Evolutionary conservation across 2,888 invertebrate genomes (phyloP).

Genomic region (Tetranychus truncatus): DNA sequence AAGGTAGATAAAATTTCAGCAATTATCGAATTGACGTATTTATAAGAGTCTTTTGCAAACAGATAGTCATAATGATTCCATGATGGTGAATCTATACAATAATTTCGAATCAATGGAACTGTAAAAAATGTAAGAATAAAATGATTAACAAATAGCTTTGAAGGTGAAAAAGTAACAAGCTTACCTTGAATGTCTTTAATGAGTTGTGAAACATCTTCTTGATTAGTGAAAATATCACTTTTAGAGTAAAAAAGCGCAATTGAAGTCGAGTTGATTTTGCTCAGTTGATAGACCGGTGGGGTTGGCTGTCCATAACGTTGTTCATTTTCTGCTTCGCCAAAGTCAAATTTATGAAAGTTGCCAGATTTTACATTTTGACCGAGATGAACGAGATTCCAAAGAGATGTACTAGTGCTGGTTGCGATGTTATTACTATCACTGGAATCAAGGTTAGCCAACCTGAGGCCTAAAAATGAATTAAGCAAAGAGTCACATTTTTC

Average conservation of each 20-base stretch:
- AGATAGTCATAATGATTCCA: conserved; percentile 7
- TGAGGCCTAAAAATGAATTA: neutral
- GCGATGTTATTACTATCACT: neutral
- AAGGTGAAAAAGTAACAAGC: too few relatives aligned
- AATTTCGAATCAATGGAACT: neutral
- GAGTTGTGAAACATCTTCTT: neutral
- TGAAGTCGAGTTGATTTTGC: neutral
- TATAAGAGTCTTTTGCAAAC: neutral
- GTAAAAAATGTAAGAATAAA: neutral
- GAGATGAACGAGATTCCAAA: conserved; percentile 3
- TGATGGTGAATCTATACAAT: neutral
- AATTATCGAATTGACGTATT: neutral
- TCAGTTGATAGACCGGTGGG: neutral
- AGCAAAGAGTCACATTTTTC: neutral
- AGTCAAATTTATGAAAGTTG: conserved; percentile 2
- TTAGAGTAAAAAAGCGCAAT: conserved; percentile 3
- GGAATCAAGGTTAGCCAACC: neutral
- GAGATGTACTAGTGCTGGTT: neutral
- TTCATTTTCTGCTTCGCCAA: neutral
- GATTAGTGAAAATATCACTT: neutral
- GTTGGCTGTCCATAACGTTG: neutral
- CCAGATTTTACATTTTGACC: neutral
- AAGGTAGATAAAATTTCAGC: neutral
- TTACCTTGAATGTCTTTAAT: conserved; percentile 4
- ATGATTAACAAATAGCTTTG: too few relatives aligned